phyloP scores from a whole-genome alignment of 2,113 vertebrate genomes.

The Suricata suricatta region DNA sequence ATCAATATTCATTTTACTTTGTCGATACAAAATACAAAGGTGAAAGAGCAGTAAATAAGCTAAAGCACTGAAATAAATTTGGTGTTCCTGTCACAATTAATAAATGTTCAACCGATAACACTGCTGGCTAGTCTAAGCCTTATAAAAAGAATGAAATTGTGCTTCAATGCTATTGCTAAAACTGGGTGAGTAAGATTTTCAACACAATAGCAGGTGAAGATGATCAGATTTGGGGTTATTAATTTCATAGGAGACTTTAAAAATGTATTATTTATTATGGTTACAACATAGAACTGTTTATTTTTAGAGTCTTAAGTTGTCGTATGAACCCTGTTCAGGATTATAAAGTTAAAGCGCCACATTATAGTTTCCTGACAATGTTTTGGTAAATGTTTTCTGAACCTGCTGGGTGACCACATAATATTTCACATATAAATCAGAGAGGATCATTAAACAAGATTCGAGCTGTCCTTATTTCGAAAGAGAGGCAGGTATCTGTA shows the following conservation, averaged over 20 bases:
- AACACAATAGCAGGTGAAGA: background rate
- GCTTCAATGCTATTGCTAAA: conserved; percentile 55
- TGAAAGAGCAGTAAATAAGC: conserved; percentile 90
- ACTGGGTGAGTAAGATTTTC: conserved; percentile 36
- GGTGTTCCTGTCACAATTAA: conserved; percentile 90
- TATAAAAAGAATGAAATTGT: conserved; percentile 66
- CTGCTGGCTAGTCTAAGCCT: conserved; percentile 72
- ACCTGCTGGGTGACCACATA: background rate
- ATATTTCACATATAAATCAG: conserved; percentile 35
- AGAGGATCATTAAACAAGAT: background rate
- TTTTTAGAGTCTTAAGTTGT: background rate
- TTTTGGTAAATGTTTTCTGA: conserved; percentile 11
- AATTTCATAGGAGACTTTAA: background rate
- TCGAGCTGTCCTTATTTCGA: background rate
- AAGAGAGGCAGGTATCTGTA: background rate
- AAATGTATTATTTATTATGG: background rate
- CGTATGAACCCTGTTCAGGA: background rate
- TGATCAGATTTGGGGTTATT: background rate
- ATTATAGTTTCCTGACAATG: background rate
- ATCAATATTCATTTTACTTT: conserved; percentile 92
- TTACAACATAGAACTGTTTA: background rate
- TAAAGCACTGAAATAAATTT: conserved; percentile 87
- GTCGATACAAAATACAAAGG: conserved; percentile 90
- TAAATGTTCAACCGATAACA: conserved; percentile 86
- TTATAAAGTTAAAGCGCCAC: conserved; percentile 48